These are phyloP conservation scores for Tethea ocularis DNA, from an alignment of 2,888 invertebrate species.

Conservation along the genomic window DNA sequence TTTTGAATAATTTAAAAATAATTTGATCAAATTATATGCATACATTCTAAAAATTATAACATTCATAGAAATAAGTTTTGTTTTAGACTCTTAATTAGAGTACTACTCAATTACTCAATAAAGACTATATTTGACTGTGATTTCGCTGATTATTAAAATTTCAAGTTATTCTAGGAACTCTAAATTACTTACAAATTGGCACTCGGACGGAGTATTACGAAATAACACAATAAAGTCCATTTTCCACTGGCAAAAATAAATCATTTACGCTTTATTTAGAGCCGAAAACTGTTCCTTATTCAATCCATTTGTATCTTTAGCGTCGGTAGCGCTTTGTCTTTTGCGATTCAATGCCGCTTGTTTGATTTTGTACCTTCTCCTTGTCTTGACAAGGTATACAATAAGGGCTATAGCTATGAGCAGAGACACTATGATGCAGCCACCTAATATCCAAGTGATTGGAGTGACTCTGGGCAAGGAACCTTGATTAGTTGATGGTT, in stretches of 20 bases:
- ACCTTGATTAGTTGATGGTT: slow-evolving; percentile 50
- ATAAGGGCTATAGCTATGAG: slow-evolving; percentile 61
- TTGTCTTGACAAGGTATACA: slow-evolving; percentile 64
- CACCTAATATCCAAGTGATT: slow-evolving; percentile 61
- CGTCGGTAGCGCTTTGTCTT: slow-evolving; percentile 62
- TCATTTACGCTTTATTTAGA: slow-evolving; percentile 58
- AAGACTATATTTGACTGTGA: neutral
- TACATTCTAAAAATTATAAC: neutral
- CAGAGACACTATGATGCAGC: slow-evolving; percentile 57
- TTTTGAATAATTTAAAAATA: neutral
- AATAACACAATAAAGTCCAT: neutral
- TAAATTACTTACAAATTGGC: neutral
- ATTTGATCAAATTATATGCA: neutral
- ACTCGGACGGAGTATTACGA: neutral
- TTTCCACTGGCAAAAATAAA: neutral
- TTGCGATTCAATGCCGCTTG: slow-evolving; percentile 64
- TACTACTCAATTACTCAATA: neutral
- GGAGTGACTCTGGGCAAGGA: slow-evolving; percentile 41
- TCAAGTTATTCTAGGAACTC: neutral
- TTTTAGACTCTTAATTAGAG: neutral
- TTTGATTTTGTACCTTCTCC: slow-evolving; percentile 55
- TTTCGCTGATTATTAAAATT: neutral
- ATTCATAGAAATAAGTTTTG: neutral
- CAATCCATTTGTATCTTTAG: slow-evolving; percentile 52
- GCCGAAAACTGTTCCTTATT: slow-evolving; percentile 66